Evolutionary conservation across 2,113 vertebrate genomes (phyloP), one percentile per base, ranked within the genome.

Genomic region (Caracal caracal): DNA sequence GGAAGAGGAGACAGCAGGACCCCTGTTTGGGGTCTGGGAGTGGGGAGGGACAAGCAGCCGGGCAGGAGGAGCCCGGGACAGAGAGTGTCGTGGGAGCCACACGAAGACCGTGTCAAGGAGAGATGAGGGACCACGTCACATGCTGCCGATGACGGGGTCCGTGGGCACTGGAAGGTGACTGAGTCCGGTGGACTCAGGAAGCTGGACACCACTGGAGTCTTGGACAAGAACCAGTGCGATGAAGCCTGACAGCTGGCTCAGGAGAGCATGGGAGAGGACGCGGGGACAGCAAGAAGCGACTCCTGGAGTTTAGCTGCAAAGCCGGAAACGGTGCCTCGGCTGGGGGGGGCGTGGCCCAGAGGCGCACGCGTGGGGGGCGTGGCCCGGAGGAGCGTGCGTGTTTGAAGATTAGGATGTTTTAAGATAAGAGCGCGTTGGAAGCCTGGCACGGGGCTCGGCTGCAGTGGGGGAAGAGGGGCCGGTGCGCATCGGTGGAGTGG

Each of bases 401-500:
- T 30, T 17, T 11, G 26, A 33, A 24, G 47, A 24, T 13, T 40
- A 43, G 56, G 33, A 63, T 24, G 61, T 63, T 63, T 8, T 56
- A 53, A 19, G 4, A 5, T 13, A 6, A n/a, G 47, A 28, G 61
- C n/a, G 3, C 12, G 6, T 12, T 5, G 40, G 30, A 4, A 40
- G n/a, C 24, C n/a, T 51, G 12, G 6, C 9, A 28, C 26, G 11
- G 65, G 26, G 65, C 30, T 22, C 5, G 61, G 61, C 26, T 63
- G 9, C 10, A 33, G 70, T 6, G 4, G 10, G 30, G 17, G n/a
- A 19, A 16, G 49, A 81, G 12, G 56, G 37, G 20, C 6, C 1
- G 20, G 33, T 3, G 10, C 2, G 10, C 3, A 4, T 4, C 2
- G 30, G n/a, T 2, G 30, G 49, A 17, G 53, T 11, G 43, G 22